phyloP scores from a whole-genome alignment of 2,113 vertebrate species.

The Entomyzon cyanotis region DNA sequence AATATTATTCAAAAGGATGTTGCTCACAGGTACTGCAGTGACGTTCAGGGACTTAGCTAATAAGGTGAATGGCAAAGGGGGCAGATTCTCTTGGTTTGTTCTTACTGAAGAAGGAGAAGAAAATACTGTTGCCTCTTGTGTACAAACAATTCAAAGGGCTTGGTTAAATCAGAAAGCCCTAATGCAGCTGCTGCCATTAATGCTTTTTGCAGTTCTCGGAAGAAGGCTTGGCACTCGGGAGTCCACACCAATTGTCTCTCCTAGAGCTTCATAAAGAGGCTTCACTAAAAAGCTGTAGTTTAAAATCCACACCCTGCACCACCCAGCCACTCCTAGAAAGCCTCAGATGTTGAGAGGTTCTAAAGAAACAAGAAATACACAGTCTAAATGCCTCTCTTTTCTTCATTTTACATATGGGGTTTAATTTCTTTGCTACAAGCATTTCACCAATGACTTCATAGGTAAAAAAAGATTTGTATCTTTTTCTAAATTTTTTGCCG shows the following conservation, averaged over 20 bases:
- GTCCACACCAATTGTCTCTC: not conserved
- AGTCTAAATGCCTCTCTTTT: not conserved
- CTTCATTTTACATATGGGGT: not conserved
- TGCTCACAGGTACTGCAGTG: not conserved
- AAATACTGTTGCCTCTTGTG: not conserved
- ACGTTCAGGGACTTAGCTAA: not conserved
- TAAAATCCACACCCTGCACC: not conserved
- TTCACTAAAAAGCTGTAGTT: not conserved
- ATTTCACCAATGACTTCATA: not conserved
- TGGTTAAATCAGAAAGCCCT: not conserved
- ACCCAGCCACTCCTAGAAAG: not conserved
- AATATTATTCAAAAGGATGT: not conserved
- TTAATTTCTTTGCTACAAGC: not conserved
- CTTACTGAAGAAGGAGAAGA: not conserved
- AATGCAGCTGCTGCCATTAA: not conserved
- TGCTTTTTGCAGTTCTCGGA: not conserved
- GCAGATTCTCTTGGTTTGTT: not conserved
- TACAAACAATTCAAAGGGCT: not conserved
- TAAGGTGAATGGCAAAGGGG: not conserved
- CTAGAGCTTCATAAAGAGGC: not conserved
- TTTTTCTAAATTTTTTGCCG: not conserved
- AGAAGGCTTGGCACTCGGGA: not conserved
- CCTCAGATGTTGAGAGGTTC: accelerated
- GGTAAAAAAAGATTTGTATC: not conserved
- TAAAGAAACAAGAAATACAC: not conserved